A percentile compares a stretch with the other conserved stretches of the same genome.
These are phyloP conservation scores for Lycia hirtaria DNA, from an alignment of 2,888 invertebrate species.

Conservation along the genomic window DNA sequence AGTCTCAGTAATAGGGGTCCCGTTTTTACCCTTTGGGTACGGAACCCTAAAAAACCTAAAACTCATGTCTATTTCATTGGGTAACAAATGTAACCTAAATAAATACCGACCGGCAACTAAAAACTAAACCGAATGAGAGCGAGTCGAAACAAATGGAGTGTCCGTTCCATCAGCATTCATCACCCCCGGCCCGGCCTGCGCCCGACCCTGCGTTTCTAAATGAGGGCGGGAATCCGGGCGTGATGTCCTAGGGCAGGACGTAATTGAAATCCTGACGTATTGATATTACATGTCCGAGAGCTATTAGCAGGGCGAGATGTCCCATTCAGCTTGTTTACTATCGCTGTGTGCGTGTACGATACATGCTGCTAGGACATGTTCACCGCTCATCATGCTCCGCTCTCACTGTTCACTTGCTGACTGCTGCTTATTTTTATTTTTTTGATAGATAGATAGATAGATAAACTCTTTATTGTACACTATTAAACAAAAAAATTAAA, in stretches of 20 bases:
- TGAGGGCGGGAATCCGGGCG: constrained; percentile 37
- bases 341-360: background rate
- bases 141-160: background rate
- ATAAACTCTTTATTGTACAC: too few species aligned
- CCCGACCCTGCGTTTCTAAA: constrained; percentile 30
- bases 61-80: too few species aligned
- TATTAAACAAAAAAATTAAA: too few species aligned
- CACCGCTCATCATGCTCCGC: background rate
- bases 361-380: constrained; percentile 5
- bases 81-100: too few species aligned
- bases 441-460: too few species aligned
- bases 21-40: too few species aligned
- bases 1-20: too few species aligned
- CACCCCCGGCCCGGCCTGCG: constrained; percentile 11
- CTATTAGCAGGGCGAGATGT: constrained; percentile 15
- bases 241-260: constrained; percentile 35
- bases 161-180: background rate
- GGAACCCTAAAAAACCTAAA: too few species aligned
- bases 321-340: constrained; percentile 11
- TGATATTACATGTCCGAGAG: constrained; percentile 35
- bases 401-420: too few species aligned
- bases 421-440: too few species aligned
- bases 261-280: constrained; percentile 44
- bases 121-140: background rate
- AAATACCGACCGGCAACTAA: background rate